A percentile compares a stretch with the other conserved stretches of the same genome.
Conservation (phyloP, 2,113 vertebrate species). For the Nerophis lumbriciformis region DNA sequence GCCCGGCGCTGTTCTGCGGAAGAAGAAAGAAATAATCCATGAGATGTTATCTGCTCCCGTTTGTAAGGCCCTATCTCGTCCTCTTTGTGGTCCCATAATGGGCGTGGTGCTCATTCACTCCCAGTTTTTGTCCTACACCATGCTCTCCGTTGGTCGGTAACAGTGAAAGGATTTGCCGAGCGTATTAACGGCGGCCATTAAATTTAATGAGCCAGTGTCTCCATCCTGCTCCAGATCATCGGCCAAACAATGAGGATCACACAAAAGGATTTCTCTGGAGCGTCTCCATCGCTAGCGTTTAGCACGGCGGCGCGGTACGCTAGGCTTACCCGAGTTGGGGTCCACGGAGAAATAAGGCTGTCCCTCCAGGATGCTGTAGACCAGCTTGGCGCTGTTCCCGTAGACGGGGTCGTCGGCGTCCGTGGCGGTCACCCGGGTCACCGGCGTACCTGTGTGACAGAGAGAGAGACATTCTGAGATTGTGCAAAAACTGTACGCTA, state of each 20-base stretch:
- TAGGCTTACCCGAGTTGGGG: slow-evolving; percentile 83
- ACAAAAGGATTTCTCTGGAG: slow-evolving; percentile 14
- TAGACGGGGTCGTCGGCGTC: slow-evolving; percentile 96
- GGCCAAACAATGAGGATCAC: slow-evolving; percentile 49
- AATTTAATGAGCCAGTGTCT: slow-evolving; percentile 52
- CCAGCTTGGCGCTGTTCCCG: slow-evolving; percentile 93
- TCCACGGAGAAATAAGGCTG: slow-evolving; percentile 98
- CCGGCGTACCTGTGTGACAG: slow-evolving; percentile 80
- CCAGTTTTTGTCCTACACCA: slow-evolving; percentile 38
- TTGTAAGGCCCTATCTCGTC: slow-evolving; percentile 32
- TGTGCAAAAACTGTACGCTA: too few relatives aligned
- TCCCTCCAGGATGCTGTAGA: slow-evolving; percentile 96
- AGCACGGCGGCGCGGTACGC: slow-evolving; percentile 11
- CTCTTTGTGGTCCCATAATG: slow-evolving; percentile 31
- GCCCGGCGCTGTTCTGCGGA: slow-evolving; percentile 15
- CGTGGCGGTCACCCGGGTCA: slow-evolving; percentile 91
- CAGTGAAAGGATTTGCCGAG: slow-evolving; percentile 46
- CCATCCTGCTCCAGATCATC: slow-evolving; percentile 40
- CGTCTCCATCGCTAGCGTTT: background rate
- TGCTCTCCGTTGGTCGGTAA: slow-evolving; percentile 34
- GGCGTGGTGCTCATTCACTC: slow-evolving; percentile 41
- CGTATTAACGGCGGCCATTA: slow-evolving; percentile 53
- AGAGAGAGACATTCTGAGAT: too few relatives aligned
- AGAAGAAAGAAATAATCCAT: slow-evolving; percentile 41
- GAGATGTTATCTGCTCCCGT: slow-evolving; percentile 41